Evolutionary conservation across 2,888 invertebrate species (phyloP).

Genomic region (Matsumyia berberina): DNA sequence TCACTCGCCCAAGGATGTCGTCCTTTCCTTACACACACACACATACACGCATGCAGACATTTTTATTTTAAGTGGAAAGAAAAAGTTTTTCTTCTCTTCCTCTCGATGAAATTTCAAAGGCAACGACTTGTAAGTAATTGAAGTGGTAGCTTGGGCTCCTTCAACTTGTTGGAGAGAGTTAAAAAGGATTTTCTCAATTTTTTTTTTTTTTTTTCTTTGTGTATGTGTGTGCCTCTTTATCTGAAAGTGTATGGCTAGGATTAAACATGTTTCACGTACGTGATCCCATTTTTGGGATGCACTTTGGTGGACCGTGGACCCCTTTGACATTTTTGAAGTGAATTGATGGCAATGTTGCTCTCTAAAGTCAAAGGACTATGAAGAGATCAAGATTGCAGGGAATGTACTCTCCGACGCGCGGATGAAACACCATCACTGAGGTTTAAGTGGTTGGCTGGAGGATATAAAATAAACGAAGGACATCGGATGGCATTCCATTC

Average conservation of each 20-base stretch:
- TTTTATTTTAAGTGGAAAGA: slow-evolving; percentile 45
- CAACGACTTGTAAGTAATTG: slow-evolving; percentile 67
- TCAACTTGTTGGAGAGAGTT: slow-evolving; percentile 42
- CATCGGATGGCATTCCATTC: neutral
- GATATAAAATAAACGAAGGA: neutral
- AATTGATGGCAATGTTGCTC: slow-evolving; percentile 39
- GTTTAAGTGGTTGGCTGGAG: neutral
- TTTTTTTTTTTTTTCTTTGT: neutral
- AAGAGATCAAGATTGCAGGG: slow-evolving; percentile 35
- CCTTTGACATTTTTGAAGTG: slow-evolving; percentile 49
- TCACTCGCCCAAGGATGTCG: slow-evolving; percentile 38
- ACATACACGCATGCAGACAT: neutral
- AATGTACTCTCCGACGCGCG: neutral
- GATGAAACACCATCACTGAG: neutral
- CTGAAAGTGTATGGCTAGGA: slow-evolving; percentile 32
- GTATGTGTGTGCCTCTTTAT: neutral
- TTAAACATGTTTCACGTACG: slow-evolving; percentile 57
- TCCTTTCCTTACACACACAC: slow-evolving; percentile 5
- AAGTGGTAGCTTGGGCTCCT: slow-evolving; percentile 47
- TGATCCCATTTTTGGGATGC: slow-evolving; percentile 48
- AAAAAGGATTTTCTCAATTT: slow-evolving; percentile 21
- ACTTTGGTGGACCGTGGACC: slow-evolving; percentile 15
- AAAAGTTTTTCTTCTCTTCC: slow-evolving; percentile 23
- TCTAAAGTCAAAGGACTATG: slow-evolving; percentile 17
- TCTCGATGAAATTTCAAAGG: slow-evolving; percentile 35